Percentiles rank a stretch among this genome's conserved stretches.
Evolutionary conservation across 2,888 invertebrate genomes (phyloP).

Genomic region (Thera britannica): DNA sequence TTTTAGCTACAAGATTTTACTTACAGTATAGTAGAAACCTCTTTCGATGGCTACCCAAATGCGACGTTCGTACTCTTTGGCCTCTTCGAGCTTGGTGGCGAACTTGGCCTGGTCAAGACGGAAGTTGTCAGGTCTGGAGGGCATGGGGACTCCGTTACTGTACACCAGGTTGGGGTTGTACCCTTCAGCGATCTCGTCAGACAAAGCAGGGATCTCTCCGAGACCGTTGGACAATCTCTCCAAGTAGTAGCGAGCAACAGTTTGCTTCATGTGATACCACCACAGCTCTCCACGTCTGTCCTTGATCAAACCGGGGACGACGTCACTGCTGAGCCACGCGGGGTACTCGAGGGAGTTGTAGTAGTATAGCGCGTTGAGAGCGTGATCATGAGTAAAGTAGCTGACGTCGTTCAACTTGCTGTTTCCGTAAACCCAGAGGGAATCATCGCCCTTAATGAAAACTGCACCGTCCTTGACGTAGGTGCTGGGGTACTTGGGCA

Average conservation of each 20-base stretch:
- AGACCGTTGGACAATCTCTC: constrained; percentile 89
- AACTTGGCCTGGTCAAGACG: constrained; percentile 76
- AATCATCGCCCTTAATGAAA: constrained; percentile 86
- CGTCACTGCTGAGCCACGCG: constrained; percentile 86
- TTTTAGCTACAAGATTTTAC: constrained; percentile 35
- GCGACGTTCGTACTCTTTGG: constrained; percentile 82
- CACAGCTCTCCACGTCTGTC: constrained; percentile 38
- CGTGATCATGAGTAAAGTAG: constrained; percentile 90
- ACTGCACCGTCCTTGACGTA: constrained; percentile 73
- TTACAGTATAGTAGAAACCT: constrained; percentile 77
- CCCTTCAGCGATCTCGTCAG: constrained; percentile 81
- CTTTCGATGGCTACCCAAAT: constrained; percentile 85
- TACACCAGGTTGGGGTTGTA: constrained; percentile 87
- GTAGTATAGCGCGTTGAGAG: constrained; percentile 87
- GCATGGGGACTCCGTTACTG: constrained; percentile 87
- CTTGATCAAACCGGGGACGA: constrained; percentile 69
- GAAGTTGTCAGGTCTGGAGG: constrained; percentile 85
- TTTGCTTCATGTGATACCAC: constrained; percentile 83
- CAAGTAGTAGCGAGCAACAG: constrained; percentile 89
- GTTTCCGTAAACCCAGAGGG: constrained; percentile 82
- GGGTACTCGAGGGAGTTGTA: constrained; percentile 86
- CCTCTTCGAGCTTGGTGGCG: constrained; percentile 68
- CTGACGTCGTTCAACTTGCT: constrained; percentile 82
- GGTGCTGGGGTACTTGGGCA: constrained; percentile 58
- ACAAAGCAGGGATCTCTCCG: constrained; percentile 85